Conservation (phyloP, 1,140 invertebrate genomes). For the Adoxophyes honmai region DNA sequence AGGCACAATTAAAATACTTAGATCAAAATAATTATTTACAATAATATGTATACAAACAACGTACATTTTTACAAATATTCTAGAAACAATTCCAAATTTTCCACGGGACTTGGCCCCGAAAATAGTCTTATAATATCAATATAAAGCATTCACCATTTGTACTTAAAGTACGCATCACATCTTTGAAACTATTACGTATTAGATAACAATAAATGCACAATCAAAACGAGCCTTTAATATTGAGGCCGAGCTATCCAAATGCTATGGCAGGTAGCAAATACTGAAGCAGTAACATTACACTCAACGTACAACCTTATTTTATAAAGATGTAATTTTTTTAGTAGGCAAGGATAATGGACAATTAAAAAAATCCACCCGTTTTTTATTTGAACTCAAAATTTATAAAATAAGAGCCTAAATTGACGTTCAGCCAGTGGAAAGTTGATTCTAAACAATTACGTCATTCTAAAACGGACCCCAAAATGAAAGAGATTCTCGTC, state of each 20-base stretch:
- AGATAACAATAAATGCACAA: constrained; percentile 24
- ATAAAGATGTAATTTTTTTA: too few relatives aligned
- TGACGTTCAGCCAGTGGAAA: not conserved
- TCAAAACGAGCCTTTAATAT: constrained; percentile 3
- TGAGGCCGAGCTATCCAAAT: constrained; percentile 4
- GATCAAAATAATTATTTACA: too few relatives aligned
- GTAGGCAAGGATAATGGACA: too few relatives aligned
- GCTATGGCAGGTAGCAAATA: not conserved
- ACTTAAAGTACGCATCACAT: constrained; percentile 61
- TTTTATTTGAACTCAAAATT: too few relatives aligned
- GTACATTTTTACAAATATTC: too few relatives aligned
- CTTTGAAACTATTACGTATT: constrained; percentile 24
- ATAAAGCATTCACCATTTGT: constrained; percentile 33
- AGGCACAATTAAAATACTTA: too few relatives aligned
- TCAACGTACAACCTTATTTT: not conserved
- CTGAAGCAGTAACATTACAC: constrained; percentile 9
- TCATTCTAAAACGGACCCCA: not conserved
- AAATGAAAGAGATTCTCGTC: not conserved
- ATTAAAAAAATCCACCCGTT: too few relatives aligned
- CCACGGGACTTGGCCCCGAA: constrained; percentile 34
- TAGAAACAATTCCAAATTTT: too few relatives aligned
- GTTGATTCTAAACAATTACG: not conserved
- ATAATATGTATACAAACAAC: too few relatives aligned
- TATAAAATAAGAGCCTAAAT: too few relatives aligned
- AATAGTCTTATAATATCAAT: constrained; percentile 38